phyloP scores from a whole-genome alignment of 2,888 invertebrate species.

The Sacculina carcini region DNA sequence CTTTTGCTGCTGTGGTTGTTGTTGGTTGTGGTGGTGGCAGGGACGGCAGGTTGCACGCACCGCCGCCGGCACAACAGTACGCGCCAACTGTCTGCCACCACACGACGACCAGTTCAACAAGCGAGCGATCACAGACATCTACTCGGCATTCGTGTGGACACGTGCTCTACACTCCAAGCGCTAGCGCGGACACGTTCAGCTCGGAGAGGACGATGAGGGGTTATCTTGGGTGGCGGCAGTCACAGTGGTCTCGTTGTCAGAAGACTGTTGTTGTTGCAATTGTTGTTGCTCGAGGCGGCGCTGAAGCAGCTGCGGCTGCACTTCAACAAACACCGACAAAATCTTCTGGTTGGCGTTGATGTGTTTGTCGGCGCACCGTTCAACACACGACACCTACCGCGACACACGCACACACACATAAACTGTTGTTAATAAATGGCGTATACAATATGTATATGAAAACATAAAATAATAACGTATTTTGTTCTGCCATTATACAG shows the following conservation, averaged over 20 bases:
- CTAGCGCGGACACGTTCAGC: too few species aligned
- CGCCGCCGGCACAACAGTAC: background rate
- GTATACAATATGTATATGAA: background rate
- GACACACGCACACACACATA: slow-evolving; percentile 9
- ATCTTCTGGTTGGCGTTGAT: slow-evolving; percentile 31
- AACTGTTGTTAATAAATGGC: background rate
- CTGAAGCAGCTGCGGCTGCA: slow-evolving; percentile 29
- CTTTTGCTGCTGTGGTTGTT: too few species aligned
- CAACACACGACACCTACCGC: slow-evolving; percentile 27
- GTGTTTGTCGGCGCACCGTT: slow-evolving; percentile 29
- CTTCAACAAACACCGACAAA: slow-evolving; percentile 32
- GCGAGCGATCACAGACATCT: background rate
- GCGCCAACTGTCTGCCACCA: background rate
- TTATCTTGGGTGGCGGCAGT: too few species aligned
- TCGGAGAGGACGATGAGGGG: too few species aligned
- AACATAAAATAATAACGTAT: too few species aligned
- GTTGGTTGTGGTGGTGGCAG: slow-evolving; percentile 26
- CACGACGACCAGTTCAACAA: background rate
- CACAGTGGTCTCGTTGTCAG: too few species aligned
- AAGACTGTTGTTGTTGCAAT: too few species aligned
- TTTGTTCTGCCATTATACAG: too few species aligned
- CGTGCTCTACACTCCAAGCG: too few species aligned
- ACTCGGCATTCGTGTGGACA: too few species aligned
- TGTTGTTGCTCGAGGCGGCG: too few species aligned
- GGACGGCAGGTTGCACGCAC: slow-evolving; percentile 4